Evolutionary conservation across 2,888 invertebrate species (phyloP).

Genomic region (Esperia sulphurella): DNA sequence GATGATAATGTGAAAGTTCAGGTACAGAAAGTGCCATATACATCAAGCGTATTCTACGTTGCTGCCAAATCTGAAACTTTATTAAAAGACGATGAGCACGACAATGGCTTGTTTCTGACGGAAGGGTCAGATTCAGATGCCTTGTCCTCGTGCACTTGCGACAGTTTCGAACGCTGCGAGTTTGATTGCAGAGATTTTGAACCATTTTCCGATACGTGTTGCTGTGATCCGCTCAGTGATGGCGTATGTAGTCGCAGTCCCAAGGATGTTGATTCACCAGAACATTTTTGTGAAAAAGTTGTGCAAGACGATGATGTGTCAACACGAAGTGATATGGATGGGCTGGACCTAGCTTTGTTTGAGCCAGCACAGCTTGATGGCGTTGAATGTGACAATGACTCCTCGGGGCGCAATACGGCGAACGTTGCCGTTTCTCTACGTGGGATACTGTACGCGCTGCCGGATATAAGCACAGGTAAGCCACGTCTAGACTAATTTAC

Average conservation of each 20-base stretch:
- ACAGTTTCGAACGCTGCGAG: slow-evolving; percentile 77
- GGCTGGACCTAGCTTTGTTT: slow-evolving; percentile 82
- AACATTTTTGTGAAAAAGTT: slow-evolving; percentile 59
- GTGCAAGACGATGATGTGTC: slow-evolving; percentile 66
- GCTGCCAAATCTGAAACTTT: slow-evolving; percentile 49
- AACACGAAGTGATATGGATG: slow-evolving; percentile 81
- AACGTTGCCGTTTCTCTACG: slow-evolving; percentile 50
- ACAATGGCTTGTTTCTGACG: slow-evolving; percentile 51
- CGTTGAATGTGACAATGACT: slow-evolving; percentile 36
- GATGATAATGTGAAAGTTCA: slow-evolving; percentile 49
- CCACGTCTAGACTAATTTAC: slow-evolving; percentile 36
- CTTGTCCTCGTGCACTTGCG: slow-evolving; percentile 76
- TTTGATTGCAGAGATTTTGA: slow-evolving; percentile 79
- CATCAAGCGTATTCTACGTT: slow-evolving; percentile 65
- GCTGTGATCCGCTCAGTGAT: slow-evolving; percentile 74
- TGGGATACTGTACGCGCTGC: slow-evolving; percentile 61
- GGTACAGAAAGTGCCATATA: slow-evolving; percentile 70
- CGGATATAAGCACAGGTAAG: slow-evolving; percentile 60
- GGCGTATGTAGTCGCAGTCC: slow-evolving; percentile 73
- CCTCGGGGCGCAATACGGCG: slow-evolving; percentile 30
- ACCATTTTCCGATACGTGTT: slow-evolving; percentile 81
- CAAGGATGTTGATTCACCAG: slow-evolving; percentile 70
- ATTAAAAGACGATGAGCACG: slow-evolving; percentile 45
- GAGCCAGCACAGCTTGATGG: slow-evolving; percentile 76
- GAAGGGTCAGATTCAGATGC: slow-evolving; percentile 72